phyloP scores from a whole-genome alignment of 2,113 vertebrate genomes.

The Dissostichus mawsoni region DNA sequence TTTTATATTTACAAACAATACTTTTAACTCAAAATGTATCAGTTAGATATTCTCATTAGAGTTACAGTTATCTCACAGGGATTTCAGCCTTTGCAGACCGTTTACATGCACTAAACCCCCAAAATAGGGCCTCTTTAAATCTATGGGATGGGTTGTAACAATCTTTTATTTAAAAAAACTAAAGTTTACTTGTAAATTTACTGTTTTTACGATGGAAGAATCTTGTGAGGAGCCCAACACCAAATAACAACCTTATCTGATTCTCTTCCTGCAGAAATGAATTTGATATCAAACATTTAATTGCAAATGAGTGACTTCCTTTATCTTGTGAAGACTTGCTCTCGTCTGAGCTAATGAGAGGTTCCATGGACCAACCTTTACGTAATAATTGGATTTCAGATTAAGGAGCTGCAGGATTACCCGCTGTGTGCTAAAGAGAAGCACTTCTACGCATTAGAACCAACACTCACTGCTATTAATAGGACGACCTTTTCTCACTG shows the following conservation, averaged over 20 bases:
- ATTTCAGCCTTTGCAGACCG: too few species aligned
- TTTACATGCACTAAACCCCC: too few species aligned
- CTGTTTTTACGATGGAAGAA: not conserved
- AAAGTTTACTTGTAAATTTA: not conserved
- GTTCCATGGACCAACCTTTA: constrained; percentile 33
- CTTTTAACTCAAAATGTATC: too few species aligned
- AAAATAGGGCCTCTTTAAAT: too few species aligned
- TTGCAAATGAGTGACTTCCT: not conserved
- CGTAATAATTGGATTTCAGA: constrained; percentile 81
- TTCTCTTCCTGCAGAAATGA: too few species aligned
- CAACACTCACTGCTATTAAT: constrained; percentile 53
- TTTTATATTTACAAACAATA: too few species aligned
- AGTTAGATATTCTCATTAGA: too few species aligned
- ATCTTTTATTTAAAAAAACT: too few species aligned
- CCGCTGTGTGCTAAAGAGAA: constrained; percentile 65
- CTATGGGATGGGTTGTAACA: too few species aligned
- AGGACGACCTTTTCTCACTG: constrained; percentile 48
- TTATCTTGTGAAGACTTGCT: not conserved
- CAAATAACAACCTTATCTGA: not conserved
- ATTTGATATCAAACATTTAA: not conserved
- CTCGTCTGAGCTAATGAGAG: not conserved
- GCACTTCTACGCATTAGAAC: constrained; percentile 55
- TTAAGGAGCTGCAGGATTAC: constrained; percentile 73
- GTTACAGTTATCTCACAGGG: too few species aligned
- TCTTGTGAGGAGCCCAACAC: not conserved